Base-by-base conservation (phyloP, 2,797 vertebrate genomes). In the Antennarius maculatus region DNA sequence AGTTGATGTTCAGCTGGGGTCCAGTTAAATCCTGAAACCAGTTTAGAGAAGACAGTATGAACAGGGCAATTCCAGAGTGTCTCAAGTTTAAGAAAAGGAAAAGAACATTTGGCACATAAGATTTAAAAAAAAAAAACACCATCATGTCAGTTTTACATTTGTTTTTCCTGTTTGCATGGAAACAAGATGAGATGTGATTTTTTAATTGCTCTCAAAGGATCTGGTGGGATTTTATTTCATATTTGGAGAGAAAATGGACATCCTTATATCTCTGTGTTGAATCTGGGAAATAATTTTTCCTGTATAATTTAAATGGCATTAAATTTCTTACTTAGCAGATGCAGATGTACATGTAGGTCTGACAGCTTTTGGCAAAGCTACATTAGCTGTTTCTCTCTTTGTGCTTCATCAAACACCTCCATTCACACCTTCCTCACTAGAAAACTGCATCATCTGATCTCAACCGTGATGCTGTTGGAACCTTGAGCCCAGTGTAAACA, bases 401-500 rank as follows among this genome's bases (percentile, higher is more conserved):
- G 23, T 2, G 23, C 23, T 23, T 23, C 23, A 23, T 23, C 49
- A 77, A 77, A 72, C 72, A 46, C 56, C 18, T 76, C 58, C 60
- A 74, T 73, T 84, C 63, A 80, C 72, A 65, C 54, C 66, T 81
- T 81, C 75, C 82, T 79, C 73, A 53, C 17, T 68, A 74, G 72
- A 76, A 87, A 79, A 78, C 31, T 51, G 57, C 67, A 66, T 62
- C 52, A 48, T 46, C 65, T 75, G 71, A 86, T 82, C 79, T 68
- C 47, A 17, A 59, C 34, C 34, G 52, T 1, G 48, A 59, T 70
- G 71, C 54, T 80, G 76, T 70, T 77, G 59, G 74, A 71, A 68
- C 69, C 74, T 76, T 69, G 74, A 78, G 68, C 28, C 62, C 57
- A 56, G 64, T 75, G 61, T 54, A 34, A 71, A 71, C 53, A 73